A percentile compares a stretch with the other conserved stretches of the same genome.
Evolutionary conservation across 2,797 vertebrate species (phyloP).

Genomic region (Aulostomus chinensis): DNA sequence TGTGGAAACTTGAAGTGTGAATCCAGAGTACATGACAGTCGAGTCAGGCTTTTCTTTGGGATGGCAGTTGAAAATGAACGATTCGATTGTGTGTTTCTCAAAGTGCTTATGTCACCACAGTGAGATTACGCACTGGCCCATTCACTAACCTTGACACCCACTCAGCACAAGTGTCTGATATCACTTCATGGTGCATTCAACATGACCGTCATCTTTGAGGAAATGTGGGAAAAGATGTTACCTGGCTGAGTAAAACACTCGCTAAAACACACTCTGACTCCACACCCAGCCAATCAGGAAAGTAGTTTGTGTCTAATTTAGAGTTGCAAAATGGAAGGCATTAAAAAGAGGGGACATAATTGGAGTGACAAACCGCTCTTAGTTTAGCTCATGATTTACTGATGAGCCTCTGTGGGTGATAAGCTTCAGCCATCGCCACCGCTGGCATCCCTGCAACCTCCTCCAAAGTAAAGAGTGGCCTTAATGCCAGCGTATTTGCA

Average conservation of each 20-base stretch:
- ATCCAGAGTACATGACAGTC: slow-evolving; percentile 59
- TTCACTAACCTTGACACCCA: slow-evolving; percentile 38
- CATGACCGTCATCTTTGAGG: slow-evolving; percentile 3
- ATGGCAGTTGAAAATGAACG: slow-evolving; percentile 32
- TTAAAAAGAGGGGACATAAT: slow-evolving; percentile 35
- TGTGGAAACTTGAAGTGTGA: slow-evolving; percentile 44
- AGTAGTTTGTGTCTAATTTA: slow-evolving; percentile 19
- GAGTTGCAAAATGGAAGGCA: slow-evolving; percentile 14
- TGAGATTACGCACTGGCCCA: slow-evolving; percentile 40
- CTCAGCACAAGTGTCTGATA: slow-evolving; percentile 25
- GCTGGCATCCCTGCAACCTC: no score
- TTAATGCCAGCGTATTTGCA: no score
- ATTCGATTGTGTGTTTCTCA: slow-evolving; percentile 48
- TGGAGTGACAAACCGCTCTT: slow-evolving; percentile 39
- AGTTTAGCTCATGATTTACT: slow-evolving; percentile 40
- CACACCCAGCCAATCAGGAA: neutral
- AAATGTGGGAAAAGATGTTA: no score
- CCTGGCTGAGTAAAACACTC: no score
- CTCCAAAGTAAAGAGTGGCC: no score
- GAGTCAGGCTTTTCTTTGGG: slow-evolving; percentile 55
- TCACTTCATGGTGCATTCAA: no score
- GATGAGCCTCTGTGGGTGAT: slow-evolving; percentile 18
- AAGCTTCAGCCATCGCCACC: slow-evolving; percentile 16
- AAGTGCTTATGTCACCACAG: slow-evolving; percentile 45
- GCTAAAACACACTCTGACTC: neutral